phyloP scores from a whole-genome alignment of 2,888 invertebrate species.

The Copidosoma aretas region DNA sequence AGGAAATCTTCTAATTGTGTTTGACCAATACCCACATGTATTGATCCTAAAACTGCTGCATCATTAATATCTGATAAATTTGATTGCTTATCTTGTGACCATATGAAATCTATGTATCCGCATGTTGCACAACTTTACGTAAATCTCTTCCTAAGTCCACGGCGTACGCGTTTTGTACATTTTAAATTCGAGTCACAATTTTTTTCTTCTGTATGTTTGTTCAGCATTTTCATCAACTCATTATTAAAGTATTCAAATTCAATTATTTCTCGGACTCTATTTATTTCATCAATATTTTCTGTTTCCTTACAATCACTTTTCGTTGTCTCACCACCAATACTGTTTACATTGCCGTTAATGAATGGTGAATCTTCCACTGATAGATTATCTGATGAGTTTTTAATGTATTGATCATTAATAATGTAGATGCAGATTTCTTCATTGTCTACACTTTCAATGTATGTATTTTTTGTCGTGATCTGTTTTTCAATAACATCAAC shows the following conservation, averaged over 20 bases:
- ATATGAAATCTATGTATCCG: neutral
- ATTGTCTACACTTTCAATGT: too few relatives aligned
- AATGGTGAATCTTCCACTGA: too few relatives aligned
- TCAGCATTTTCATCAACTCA: neutral
- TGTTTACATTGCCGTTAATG: neutral
- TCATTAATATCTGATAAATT: neutral
- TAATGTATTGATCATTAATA: too few relatives aligned
- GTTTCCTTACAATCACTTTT: neutral
- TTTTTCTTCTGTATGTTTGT: neutral
- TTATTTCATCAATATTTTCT: neutral
- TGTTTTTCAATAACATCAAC: neutral
- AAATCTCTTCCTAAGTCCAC: neutral
- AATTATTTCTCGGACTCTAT: neutral
- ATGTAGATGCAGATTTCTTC: too few relatives aligned
- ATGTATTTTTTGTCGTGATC: too few relatives aligned
- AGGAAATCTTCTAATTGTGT: constrained; percentile 31
- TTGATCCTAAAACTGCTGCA: neutral
- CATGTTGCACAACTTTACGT: neutral
- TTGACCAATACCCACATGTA: constrained; percentile 25
- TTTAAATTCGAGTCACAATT: neutral
- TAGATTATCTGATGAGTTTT: neutral
- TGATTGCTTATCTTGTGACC: neutral
- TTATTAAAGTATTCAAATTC: neutral
- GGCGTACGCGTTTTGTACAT: neutral
- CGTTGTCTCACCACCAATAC: neutral